Conservation (phyloP, 2,797 vertebrate species). For the Dryobates pubescens region DNA sequence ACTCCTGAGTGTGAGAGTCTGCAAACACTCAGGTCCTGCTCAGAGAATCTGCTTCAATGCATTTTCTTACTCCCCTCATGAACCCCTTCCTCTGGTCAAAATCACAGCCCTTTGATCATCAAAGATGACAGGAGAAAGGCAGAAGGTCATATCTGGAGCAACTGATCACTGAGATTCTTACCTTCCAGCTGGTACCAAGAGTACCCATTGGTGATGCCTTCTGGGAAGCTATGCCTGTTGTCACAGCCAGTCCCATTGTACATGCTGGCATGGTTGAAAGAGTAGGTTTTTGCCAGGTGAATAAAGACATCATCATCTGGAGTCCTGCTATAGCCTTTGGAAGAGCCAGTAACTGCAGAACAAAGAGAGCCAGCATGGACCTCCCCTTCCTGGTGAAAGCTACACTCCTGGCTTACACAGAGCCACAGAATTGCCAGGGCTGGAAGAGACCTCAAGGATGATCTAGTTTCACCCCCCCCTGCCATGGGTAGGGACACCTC, state of each 20-base stretch:
- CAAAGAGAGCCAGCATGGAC: neutral
- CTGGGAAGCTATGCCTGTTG: slow-evolving; percentile 71
- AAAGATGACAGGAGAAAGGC: neutral
- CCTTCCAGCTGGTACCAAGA: slow-evolving; percentile 90
- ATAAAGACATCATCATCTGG: slow-evolving; percentile 91
- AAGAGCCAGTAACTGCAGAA: slow-evolving; percentile 64
- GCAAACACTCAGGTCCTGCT: neutral
- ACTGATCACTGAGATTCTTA: slow-evolving; percentile 47
- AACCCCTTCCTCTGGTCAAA: neutral
- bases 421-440: too few species aligned
- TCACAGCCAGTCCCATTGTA: slow-evolving; percentile 75
- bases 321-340: slow-evolving; percentile 75
- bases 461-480: too few species aligned
- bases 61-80: neutral
- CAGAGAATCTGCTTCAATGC: rapidly evolving
- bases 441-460: too few species aligned
- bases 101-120: neutral
- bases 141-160: neutral
- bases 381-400: neutral
- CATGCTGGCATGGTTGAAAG: slow-evolving; percentile 86
- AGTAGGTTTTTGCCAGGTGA: slow-evolving; percentile 89
- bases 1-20: neutral
- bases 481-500: too few species aligned
- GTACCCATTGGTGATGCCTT: slow-evolving; percentile 90
- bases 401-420: neutral